Conservation (phyloP, 2,888 invertebrate species). For the Cosmopolites sordidus region DNA sequence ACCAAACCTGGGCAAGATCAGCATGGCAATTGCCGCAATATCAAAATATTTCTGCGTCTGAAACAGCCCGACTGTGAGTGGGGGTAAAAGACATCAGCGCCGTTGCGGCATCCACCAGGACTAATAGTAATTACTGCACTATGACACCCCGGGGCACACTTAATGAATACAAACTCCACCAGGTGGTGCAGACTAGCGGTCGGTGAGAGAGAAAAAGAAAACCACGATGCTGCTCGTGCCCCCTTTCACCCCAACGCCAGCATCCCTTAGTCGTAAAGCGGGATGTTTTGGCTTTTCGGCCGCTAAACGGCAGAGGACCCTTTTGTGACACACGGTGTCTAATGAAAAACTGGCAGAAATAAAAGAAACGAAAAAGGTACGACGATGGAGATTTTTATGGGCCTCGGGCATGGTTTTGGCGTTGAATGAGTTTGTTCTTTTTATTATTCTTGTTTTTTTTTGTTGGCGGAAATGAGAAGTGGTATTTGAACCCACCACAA, state of each 20-base stretch:
- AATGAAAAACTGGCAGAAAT: constrained; percentile 24
- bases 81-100: too few relatives aligned
- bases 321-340: constrained; percentile 19
- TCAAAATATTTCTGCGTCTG: too few relatives aligned
- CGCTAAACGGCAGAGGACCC: constrained; percentile 21
- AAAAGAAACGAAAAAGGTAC: constrained; percentile 11
- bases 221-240: not conserved
- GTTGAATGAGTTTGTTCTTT: constrained; percentile 23
- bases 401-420: constrained; percentile 2
- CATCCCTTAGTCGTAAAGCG: too few relatives aligned
- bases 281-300: constrained; percentile 22
- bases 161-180: constrained; percentile 26
- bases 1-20: too few relatives aligned
- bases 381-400: constrained; percentile 9
- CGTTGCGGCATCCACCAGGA: constrained; percentile 2
- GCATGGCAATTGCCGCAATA: too few relatives aligned
- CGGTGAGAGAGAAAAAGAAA: constrained; percentile 23
- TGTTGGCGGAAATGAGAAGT: not conserved
- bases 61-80: too few relatives aligned
- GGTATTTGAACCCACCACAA: not conserved
- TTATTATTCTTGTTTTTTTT: too few relatives aligned
- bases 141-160: constrained; percentile 24
- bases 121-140: constrained; percentile 27
- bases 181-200: not conserved
- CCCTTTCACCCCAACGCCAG: too few relatives aligned